A percentile compares a stretch with the other conserved stretches of the same genome.
Evolutionary conservation across 2,113 vertebrate species (phyloP).

Genomic region (Capra hircus): DNA sequence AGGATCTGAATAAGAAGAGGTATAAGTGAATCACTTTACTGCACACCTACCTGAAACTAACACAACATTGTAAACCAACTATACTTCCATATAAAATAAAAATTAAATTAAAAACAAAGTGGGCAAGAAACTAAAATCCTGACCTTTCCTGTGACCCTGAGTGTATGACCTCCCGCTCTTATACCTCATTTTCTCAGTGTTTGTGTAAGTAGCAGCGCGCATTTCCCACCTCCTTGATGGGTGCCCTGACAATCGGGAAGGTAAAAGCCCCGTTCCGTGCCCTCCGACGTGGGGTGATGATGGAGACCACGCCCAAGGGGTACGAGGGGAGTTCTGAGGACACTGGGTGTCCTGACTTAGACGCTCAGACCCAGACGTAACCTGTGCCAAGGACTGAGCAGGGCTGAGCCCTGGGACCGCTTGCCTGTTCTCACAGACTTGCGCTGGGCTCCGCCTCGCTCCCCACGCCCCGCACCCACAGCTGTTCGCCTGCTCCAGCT

Average conservation of each 20-base stretch:
- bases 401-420: rapidly evolving
- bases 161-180: not conserved
- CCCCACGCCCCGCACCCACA: rapidly evolving
- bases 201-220: not conserved
- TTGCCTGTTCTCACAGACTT: not conserved
- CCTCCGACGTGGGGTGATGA: rapidly evolving
- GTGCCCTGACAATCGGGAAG: not conserved
- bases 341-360: not conserved
- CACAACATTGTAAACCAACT: not conserved
- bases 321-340: not conserved
- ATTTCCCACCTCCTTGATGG: not conserved
- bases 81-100: not conserved
- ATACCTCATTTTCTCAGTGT: not conserved
- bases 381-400: too few relatives aligned
- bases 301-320: rapidly evolving
- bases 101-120: not conserved
- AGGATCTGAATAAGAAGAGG: not conserved
- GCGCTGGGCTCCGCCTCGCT: not conserved
- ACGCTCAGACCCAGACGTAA: not conserved
- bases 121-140: not conserved
- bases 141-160: not conserved
- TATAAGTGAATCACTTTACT: not conserved
- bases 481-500: not conserved
- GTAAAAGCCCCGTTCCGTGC: not conserved
- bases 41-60: not conserved